Evolutionary conservation across 2,797 vertebrate species (phyloP).

Genomic region (Aviceda cuculoides): DNA sequence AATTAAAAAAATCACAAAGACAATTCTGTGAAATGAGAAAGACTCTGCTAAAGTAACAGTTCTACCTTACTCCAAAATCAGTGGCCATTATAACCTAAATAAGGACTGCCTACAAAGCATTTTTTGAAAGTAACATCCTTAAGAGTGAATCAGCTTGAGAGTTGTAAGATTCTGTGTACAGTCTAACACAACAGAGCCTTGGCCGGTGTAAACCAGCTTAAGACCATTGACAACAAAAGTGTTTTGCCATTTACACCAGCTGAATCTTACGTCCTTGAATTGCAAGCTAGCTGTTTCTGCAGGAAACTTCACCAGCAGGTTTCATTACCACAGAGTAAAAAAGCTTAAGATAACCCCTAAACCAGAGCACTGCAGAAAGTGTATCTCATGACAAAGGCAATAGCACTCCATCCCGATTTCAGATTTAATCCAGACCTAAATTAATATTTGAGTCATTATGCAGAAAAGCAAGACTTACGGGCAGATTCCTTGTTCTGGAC

Average conservation of each 20-base stretch:
- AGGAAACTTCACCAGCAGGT: not conserved
- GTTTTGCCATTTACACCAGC: not conserved
- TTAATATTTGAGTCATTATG: not conserved
- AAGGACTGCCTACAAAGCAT: not conserved
- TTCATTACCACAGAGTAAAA: not conserved
- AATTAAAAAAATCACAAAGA: not conserved
- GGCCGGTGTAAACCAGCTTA: not conserved
- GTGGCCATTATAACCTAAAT: not conserved
- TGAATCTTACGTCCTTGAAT: not conserved
- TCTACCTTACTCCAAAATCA: not conserved
- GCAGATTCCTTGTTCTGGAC: not conserved
- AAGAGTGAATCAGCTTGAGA: not conserved
- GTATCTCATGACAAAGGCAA: not conserved
- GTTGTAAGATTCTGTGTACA: not conserved
- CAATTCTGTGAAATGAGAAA: not conserved
- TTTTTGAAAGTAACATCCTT: not conserved
- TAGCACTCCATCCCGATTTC: not conserved
- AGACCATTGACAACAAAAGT: not conserved
- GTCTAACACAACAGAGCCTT: not conserved
- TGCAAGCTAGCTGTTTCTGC: not conserved
- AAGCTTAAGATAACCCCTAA: not conserved
- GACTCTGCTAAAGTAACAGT: not conserved
- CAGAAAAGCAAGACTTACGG: conserved; percentile 52
- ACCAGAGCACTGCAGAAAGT: not conserved
- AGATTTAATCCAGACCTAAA: not conserved